Base-by-base conservation (phyloP, 2,888 invertebrate species). In the Hydroisotoma schaefferi region DNA sequence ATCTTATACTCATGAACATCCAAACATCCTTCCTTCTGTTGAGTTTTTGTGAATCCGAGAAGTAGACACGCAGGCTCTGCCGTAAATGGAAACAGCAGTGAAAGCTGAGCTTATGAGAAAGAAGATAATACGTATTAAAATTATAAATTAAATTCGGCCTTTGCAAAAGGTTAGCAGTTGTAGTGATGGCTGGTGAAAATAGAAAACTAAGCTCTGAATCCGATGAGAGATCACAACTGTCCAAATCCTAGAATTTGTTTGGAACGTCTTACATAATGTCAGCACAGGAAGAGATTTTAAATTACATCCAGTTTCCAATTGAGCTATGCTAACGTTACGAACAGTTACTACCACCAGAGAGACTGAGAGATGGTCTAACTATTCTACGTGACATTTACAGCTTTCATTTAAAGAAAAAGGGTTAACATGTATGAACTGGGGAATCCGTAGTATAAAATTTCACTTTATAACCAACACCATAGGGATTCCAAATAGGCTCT, bases 391-490 rank as follows among this genome's bases (percentile, higher is more conserved):
- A 46, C 46, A 23, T 46, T 23, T 46, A 23, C 46, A 23, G 25
- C 22, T 46, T 46, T 46, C 46, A 46, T 46, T 46, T 46, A 46
- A 46, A 5, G 5, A 40, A 20, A 46, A 46, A 18, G 20, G 46
- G 46, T 46, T 46, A 46, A 46, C 46, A 46, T 46, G 23, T 20
- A 15, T 46, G 23, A 23, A 12, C 5, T 25, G 15, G 22, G 20
- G 46, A 12, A 25, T 46, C 23, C 22, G 25, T 6, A 46, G 46
- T 46, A 25, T 46, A 46, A 46, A 46, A 46, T 46, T 46, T 46
- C 46, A 46, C 20, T 46, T 46, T 46, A 46, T 46, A 46, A 46
- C 25, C 46, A 46, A 25, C 10, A 23, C 46, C 46, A 46, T 3
- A 8, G 46, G 46, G 46, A 46, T 25, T 46, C 20, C 25, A 46